Evolutionary conservation across 2,113 vertebrate genomes (phyloP), one percentile per base, ranked within the genome.

Genomic region (Nesospiza acunhae): DNA sequence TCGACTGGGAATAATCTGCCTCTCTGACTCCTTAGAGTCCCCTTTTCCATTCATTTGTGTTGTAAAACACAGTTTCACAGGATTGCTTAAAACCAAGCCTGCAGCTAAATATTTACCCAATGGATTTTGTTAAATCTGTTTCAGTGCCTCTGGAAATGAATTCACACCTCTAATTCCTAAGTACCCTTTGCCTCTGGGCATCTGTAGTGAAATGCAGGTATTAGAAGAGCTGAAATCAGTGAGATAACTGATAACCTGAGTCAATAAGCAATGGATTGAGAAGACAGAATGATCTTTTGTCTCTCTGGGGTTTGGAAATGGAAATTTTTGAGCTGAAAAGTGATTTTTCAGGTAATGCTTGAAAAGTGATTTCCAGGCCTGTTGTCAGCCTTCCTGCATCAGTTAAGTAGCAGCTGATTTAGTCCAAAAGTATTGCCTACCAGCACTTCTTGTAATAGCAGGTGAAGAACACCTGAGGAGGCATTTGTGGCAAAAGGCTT

Each of bases 31-130:
- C 86, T 73, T 74, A 1, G 26, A 53, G 41, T 84, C 59, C n/a
- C 8, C n/a, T 64, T 89, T 89, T 64, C 78, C 41, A 60, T 64
- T 95, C 11, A 39, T 94, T 92, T 94, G 28, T 92, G 69, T 87
- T 94, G 74, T 91, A 91, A 84, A 93, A 78, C 74, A 81, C 35
- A 42, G 9, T 90, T 94, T 63, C 69, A 69, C 44, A 56, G 44
- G 64, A 72, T 81, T 81, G 80, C 80, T 96, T 84, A 90, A 66
- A 93, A 94, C 81, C 58, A 94, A 64, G 58, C 84, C 84, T 75
- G 70, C 87, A 91, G 94, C 77, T 91, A 96, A 97, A 97, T 97
- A 96, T 95, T 97, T 97, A 91, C 87, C 69, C 46, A 84, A 49
- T 52, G 60, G 93, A 87, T 97, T 96, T 92, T 84, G 74, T 82